Evolutionary conservation across 2,888 invertebrate genomes (phyloP).

Genomic region (Graphium colonna): DNA sequence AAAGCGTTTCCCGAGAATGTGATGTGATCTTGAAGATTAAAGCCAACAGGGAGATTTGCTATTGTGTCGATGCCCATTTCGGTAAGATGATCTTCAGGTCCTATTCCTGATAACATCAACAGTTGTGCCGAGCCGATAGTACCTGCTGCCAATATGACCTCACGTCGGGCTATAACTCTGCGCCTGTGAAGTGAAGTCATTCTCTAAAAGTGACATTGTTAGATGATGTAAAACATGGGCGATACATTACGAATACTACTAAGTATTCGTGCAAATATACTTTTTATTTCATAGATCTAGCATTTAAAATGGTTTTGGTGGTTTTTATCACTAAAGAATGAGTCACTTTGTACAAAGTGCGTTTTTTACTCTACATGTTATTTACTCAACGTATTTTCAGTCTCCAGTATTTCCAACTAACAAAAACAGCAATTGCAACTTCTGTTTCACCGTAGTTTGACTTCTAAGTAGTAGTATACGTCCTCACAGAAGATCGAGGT

Average conservation of each 20-base stretch:
- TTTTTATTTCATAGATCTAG: too few relatives aligned
- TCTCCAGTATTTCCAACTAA: too few relatives aligned
- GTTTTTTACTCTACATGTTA: too few relatives aligned
- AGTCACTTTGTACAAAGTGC: too few relatives aligned
- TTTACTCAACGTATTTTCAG: too few relatives aligned
- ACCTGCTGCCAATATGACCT: slow-evolving; percentile 90
- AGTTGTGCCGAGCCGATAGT: slow-evolving; percentile 92
- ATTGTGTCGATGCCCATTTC: slow-evolving; percentile 81
- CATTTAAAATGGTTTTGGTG: too few relatives aligned
- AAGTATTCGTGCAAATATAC: neutral
- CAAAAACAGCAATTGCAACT: too few relatives aligned
- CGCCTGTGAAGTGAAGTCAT: slow-evolving; percentile 40
- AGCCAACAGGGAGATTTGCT: slow-evolving; percentile 87
- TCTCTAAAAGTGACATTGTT: neutral
- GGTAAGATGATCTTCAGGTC: slow-evolving; percentile 82
- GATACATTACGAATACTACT: neutral
- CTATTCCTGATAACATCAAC: slow-evolving; percentile 91
- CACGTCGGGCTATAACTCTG: slow-evolving; percentile 81
- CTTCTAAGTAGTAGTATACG: too few relatives aligned
- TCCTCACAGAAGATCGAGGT: too few relatives aligned
- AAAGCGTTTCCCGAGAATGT: slow-evolving; percentile 87
- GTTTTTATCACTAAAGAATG: too few relatives aligned
- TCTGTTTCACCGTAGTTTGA: too few relatives aligned
- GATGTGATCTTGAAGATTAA: slow-evolving; percentile 90
- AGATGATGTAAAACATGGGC: neutral